Evolutionary conservation across 2,888 invertebrate genomes (phyloP).

Genomic region (Luffia ferchaultella): DNA sequence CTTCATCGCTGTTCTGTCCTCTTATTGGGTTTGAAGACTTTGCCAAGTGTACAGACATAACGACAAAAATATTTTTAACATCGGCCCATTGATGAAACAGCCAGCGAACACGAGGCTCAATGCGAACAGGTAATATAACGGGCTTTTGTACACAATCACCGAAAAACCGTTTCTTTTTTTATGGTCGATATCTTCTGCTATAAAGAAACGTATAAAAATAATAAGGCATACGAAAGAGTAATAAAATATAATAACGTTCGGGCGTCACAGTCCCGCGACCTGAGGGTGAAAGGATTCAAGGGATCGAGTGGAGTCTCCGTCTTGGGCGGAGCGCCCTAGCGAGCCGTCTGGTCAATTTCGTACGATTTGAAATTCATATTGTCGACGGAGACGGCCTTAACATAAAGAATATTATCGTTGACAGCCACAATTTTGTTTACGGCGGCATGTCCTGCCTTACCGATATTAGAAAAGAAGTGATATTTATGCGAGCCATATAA

Average conservation of each 20-base stretch:
- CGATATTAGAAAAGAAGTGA: not conserved
- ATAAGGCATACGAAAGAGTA: slow-evolving; percentile 45
- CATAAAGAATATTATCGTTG: slow-evolving; percentile 51
- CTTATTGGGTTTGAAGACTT: too few species aligned
- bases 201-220: slow-evolving; percentile 56
- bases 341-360: slow-evolving; percentile 30
- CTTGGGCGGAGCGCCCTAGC: not conserved
- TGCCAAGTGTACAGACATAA: too few species aligned
- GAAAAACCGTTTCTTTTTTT: slow-evolving; percentile 45
- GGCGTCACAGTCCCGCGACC: slow-evolving; percentile 22
- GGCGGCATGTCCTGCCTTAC: slow-evolving; percentile 36
- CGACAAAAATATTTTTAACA: too few species aligned
- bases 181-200: slow-evolving; percentile 46
- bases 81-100: too few species aligned
- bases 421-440: slow-evolving; percentile 55
- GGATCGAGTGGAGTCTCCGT: not conserved
- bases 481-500: not conserved
- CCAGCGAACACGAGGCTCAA: too few species aligned
- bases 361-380: slow-evolving; percentile 39
- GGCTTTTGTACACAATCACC: slow-evolving; percentile 33
- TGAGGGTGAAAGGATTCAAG: not conserved
- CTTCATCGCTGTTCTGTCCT: too few species aligned
- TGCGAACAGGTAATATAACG: not conserved
- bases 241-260: slow-evolving; percentile 50
- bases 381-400: slow-evolving; percentile 23